Evolutionary conservation across 2,888 invertebrate species (phyloP), one percentile per base, ranked within the genome.

Genomic region (Ochropacha duplaris): DNA sequence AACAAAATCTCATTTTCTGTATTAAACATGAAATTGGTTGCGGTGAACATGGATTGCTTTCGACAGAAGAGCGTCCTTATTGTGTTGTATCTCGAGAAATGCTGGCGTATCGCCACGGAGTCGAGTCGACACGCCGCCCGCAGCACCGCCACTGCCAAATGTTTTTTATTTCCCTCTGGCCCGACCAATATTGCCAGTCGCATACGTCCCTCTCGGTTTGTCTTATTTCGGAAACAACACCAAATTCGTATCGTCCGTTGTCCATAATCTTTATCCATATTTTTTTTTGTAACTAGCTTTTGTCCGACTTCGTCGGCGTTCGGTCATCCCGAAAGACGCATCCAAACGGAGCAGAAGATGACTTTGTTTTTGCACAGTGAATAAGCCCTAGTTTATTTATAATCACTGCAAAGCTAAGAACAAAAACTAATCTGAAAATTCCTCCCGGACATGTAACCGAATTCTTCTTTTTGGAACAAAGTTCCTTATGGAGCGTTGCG

Each of bases 11-110:
- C 59, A 64, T 62, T 68, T 60, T 66, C 68, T 57, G 62, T 64
- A 62, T 52, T 60, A 55, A 39, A 65, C 69, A 72, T 71, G 70
- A 83, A 81, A 84, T 82, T 83, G 83, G 79, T 81, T 80, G 84
- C 79, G 78, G 84, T 82, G 78, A 83, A 84, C 84, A 83, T 80
- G 82, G 83, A 88, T 88, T 87, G 88, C 83, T 86, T 85, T 85
- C 81, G 83, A 84, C 83, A 83, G 83, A 79, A 79, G 78, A 76
- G 71, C 79, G 80, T 84, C 84, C 85, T 88, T 91, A 90, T 89
- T 90, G 87, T 90, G 86, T 87, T 88, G 86, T 86, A 87, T 81
- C 77, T 14, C n/a, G 76, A 74, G 76, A 67, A 78, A 78, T 76
- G 69, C 83, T 88, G 89, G 88, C 88, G 84, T 78, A 71, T 79